Evolutionary conservation across 1,140 invertebrate species (phyloP).

Genomic region (Drosophila miranda): DNA sequence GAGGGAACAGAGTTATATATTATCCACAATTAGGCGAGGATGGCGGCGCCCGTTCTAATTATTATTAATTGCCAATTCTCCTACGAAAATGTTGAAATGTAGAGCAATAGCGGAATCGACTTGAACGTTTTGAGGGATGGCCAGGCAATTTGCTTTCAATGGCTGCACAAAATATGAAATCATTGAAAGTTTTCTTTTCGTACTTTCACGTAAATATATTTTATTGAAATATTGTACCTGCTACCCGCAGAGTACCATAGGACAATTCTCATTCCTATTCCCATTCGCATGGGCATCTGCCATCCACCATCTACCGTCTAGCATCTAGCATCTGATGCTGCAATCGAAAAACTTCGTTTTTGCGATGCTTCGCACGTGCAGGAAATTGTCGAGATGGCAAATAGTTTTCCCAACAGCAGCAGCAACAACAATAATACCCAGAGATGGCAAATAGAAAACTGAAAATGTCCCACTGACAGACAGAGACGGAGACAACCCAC

Average conservation of each 20-base stretch:
- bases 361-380: slow-evolving; percentile 74
- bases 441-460: slow-evolving; percentile 72
- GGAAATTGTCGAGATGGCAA: slow-evolving; percentile 80
- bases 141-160: slow-evolving; percentile 53
- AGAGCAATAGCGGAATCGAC: slow-evolving; percentile 8
- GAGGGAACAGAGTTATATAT: slow-evolving; percentile 45
- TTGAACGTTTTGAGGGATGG: slow-evolving; percentile 4
- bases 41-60: slow-evolving; percentile 65
- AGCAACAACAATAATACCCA: slow-evolving; percentile 45
- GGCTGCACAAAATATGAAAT: slow-evolving; percentile 65
- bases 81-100: slow-evolving; percentile 22
- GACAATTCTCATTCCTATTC: not conserved
- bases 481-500: slow-evolving; percentile 9
- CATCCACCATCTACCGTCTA: not conserved
- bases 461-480: slow-evolving; percentile 72
- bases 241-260: slow-evolving; percentile 6
- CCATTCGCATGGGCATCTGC: not conserved
- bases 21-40: slow-evolving; percentile 66
- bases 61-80: slow-evolving; percentile 66
- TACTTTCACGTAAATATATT: slow-evolving; percentile 60
- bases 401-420: slow-evolving; percentile 71
- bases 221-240: slow-evolving; percentile 76
- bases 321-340: not conserved
- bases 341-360: slow-evolving; percentile 56
- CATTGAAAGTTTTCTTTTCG: slow-evolving; percentile 58